Conservation (phyloP, 2,113 vertebrate species). For the Lycaon pictus region DNA sequence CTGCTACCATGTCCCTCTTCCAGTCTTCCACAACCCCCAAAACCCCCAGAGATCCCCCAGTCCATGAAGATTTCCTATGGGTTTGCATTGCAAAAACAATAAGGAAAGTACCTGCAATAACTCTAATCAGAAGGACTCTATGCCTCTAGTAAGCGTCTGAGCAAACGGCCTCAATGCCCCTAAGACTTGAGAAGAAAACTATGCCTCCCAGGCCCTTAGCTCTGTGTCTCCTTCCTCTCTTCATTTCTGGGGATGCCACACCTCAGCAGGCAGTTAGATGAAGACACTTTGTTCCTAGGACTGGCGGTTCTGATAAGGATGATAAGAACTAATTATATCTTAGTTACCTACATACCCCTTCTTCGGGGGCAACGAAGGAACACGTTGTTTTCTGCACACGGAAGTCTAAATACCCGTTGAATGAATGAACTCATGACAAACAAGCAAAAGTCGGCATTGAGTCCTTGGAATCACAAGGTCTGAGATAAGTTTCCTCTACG, state of each 20-base stretch:
- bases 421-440: conserved; percentile 6
- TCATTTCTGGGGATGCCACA: background rate
- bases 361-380: background rate
- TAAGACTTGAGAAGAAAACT: background rate
- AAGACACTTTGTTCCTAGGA: background rate
- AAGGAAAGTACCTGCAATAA: background rate
- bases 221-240: background rate
- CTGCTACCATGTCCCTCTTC: background rate
- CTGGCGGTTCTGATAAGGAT: background rate
- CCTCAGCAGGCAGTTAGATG: background rate
- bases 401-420: background rate
- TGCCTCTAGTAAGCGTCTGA: background rate
- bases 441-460: background rate
- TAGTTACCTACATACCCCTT: background rate
- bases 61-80: background rate
- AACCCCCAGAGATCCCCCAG: background rate
- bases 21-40: background rate
- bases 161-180: background rate
- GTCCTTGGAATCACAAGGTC: background rate
- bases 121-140: background rate
- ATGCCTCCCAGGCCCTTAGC: background rate
- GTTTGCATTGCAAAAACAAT: background rate
- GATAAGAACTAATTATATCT: background rate
- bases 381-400: background rate
- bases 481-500: background rate